Evolutionary conservation across 2,888 invertebrate species (phyloP).

Genomic region (Mamestra brassicae): DNA sequence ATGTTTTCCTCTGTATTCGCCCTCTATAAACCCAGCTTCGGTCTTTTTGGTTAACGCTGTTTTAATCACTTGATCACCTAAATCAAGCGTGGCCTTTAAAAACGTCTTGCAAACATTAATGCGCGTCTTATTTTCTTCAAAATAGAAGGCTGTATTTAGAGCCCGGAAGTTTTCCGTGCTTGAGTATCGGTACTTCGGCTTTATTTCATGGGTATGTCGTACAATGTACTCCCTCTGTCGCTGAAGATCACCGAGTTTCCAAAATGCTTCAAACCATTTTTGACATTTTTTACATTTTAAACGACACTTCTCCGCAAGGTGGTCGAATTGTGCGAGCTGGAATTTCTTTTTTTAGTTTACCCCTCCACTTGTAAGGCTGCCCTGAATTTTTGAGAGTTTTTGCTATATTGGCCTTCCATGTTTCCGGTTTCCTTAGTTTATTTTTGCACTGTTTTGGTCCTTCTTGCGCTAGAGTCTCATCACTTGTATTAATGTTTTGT

Average conservation of each 20-base stretch:
- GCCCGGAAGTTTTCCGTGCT: constrained; percentile 33
- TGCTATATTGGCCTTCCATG: no score
- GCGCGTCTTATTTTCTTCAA: neutral
- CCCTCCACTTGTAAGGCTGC: neutral
- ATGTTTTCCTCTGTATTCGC: constrained; percentile 32
- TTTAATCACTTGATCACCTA: constrained; percentile 37
- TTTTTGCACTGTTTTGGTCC: neutral
- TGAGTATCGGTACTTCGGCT: constrained; percentile 28
- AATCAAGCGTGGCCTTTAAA: constrained; percentile 45
- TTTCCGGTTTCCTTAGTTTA: neutral
- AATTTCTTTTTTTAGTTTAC: neutral
- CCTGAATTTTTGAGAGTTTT: no score
- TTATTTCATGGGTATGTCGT: constrained; percentile 18
- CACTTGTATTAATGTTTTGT: constrained; percentile 4
- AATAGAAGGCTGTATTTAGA: constrained; percentile 15
- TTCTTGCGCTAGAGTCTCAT: constrained; percentile 3
- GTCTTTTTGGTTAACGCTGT: constrained; percentile 35
- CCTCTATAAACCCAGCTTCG: constrained; percentile 24
- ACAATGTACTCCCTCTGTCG: constrained; percentile 18
- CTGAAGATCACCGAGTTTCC: constrained; percentile 8
- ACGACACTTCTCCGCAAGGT: constrained; percentile 5
- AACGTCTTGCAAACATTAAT: constrained; percentile 40
- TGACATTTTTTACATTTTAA: constrained; percentile 3
- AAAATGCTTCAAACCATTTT: constrained; percentile 28
- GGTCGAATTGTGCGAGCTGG: constrained; percentile 3